These are phyloP conservation scores for Psophia crepitans DNA, from an alignment of 2,113 vertebrate genomes.

Conservation along the genomic window DNA sequence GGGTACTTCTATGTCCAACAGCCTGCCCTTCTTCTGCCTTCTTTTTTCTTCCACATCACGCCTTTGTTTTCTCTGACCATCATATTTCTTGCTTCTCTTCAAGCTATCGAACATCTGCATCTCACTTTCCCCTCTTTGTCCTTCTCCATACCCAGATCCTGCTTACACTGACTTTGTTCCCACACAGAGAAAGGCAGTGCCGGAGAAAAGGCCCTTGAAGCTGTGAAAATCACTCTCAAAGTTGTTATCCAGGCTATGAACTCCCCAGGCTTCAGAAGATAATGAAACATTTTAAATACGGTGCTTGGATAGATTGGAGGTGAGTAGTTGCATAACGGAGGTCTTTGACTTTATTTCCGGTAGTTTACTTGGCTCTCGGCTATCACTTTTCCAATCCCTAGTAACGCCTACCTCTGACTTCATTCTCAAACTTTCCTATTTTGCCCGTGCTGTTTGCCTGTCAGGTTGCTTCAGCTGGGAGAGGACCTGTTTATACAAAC, in stretches of 20 bases:
- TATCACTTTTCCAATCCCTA: background rate
- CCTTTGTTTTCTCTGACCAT: background rate
- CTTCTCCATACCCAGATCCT: background rate
- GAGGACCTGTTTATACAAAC: background rate
- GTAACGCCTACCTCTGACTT: background rate
- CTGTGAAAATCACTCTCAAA: fast-evolving
- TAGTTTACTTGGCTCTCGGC: background rate
- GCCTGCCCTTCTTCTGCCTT: background rate
- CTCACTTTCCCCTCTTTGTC: background rate
- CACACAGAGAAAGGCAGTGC: background rate
- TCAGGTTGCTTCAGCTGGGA: background rate
- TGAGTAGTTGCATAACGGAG: fast-evolving
- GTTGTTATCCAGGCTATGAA: background rate
- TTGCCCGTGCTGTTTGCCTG: background rate
- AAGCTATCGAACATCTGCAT: background rate
- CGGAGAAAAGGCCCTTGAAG: background rate
- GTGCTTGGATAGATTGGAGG: background rate
- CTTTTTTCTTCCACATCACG: background rate
- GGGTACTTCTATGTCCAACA: background rate
- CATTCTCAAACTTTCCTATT: background rate
- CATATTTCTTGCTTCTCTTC: background rate
- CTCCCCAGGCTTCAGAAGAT: background rate
- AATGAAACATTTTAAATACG: background rate
- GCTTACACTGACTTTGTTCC: background rate
- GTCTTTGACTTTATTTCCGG: background rate